Base-by-base conservation (phyloP, 1,140 invertebrate genomes). In the Adoxophyes honmai region DNA sequence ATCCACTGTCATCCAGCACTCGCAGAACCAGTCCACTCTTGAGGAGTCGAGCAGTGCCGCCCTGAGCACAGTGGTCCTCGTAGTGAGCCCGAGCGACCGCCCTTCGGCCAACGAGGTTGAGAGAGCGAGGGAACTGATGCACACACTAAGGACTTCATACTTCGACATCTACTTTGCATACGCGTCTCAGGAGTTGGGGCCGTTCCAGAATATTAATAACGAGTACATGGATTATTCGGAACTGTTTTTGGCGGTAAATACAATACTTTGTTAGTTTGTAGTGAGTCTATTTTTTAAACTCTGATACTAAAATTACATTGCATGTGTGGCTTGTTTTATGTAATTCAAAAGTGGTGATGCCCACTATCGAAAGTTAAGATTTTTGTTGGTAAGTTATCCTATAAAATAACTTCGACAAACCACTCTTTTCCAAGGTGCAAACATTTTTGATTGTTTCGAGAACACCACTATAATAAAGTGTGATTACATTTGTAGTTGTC, bases 161-260 rank as follows among this genome's bases (percentile, higher is more conserved):
- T 85, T 81, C 52, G 89, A 89, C 52, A 77, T 88, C 0, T 88
- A 86, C 56, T 89, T 90, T 52, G 73, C 75, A 0, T 89, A 87
- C 55, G 65, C 71, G 0, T 78, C 82, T 6, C 64, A 64, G 8
- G 84, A 90, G 35, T 54, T 75, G 13, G 66, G 68, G 0, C 81
- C 73, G 15, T 89, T 78, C 55, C 69, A 86, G 36, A 80, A 86
- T 21, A 70, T 88, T 35, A 88, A 86, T 35, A 79, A 76, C 21
- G 76, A 81, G 35, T 86, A 81, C 60, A 54, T 86, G 39, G 83
- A 86, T 64, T 86, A 88, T 63, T 88, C 81, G 0, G 86, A 88
- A 55, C 52, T 84, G 28, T 88, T 86, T 78, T 60, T 88, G 34
- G 59, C 65, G 68, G 86, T 86, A 57, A 54, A 59, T 71, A 18